These are phyloP conservation scores for Mesorhabditis belari DNA, from an alignment of 2,888 invertebrate genomes.

Conservation along the genomic window DNA sequence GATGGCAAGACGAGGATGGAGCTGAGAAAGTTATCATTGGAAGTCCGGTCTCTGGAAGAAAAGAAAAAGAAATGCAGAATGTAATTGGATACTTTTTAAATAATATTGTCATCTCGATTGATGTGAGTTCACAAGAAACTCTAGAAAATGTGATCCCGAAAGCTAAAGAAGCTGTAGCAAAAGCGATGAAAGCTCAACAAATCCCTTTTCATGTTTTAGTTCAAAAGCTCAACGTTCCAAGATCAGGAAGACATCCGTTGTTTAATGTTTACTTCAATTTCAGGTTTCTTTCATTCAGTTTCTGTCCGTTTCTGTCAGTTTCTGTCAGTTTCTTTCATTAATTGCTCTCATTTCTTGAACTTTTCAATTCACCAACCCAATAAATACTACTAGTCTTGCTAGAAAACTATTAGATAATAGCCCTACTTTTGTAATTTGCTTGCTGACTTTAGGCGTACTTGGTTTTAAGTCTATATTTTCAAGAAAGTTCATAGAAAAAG, in stretches of 20 bases:
- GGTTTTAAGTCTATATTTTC: too few relatives aligned
- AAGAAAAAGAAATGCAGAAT: slow-evolving; percentile 10
- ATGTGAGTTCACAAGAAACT: background rate
- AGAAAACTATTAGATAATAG: too few relatives aligned
- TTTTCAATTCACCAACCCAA: too few relatives aligned
- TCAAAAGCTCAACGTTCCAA: background rate
- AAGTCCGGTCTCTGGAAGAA: slow-evolving; percentile 38
- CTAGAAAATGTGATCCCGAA: slow-evolving; percentile 5
- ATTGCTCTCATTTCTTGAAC: too few relatives aligned
- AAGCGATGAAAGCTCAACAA: slow-evolving; percentile 9
- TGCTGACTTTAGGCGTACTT: too few relatives aligned
- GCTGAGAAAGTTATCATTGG: slow-evolving; percentile 23
- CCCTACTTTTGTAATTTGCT: too few relatives aligned
- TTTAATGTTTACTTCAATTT: slow-evolving; percentile 23
- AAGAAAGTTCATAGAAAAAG: too few relatives aligned
- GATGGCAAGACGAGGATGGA: slow-evolving; percentile 4
- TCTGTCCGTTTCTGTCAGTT: too few relatives aligned
- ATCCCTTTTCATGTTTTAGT: slow-evolving; percentile 23
- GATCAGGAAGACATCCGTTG: background rate
- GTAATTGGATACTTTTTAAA: slow-evolving; percentile 48
- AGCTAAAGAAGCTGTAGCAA: slow-evolving; percentile 11
- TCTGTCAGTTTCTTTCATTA: too few relatives aligned
- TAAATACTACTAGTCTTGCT: too few relatives aligned
- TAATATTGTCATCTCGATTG: slow-evolving; percentile 17
- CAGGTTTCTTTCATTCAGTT: too few relatives aligned